Evolutionary conservation across 2,888 invertebrate genomes (phyloP).

Genomic region (Branchipolynoe longqiensis): DNA sequence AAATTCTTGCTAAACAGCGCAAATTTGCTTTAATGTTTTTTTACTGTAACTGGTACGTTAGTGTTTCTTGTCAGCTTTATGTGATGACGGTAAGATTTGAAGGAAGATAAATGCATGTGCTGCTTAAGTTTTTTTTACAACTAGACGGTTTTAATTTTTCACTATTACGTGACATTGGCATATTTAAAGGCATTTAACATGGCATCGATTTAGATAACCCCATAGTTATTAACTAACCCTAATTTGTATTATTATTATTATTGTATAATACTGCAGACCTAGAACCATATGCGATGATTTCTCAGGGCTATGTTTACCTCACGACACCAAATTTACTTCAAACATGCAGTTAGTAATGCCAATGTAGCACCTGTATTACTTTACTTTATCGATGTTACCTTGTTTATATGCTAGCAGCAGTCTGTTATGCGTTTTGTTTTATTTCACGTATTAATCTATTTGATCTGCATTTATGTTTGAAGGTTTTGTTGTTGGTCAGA

Average conservation of each 20-base stretch:
- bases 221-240: slow-evolving; percentile 53
- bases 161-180: slow-evolving; percentile 55
- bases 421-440: neutral
- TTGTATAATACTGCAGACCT: slow-evolving; percentile 45
- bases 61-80: slow-evolving; percentile 56
- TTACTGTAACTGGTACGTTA: slow-evolving; percentile 55
- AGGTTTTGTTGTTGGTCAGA: slow-evolving; percentile 36
- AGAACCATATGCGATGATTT: slow-evolving; percentile 36
- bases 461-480: slow-evolving; percentile 20
- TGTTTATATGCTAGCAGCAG: slow-evolving; percentile 16
- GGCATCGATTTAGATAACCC: slow-evolving; percentile 45
- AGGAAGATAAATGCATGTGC: slow-evolving; percentile 49
- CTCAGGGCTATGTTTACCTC: slow-evolving; percentile 52
- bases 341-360: slow-evolving; percentile 42
- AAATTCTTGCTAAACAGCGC: slow-evolving; percentile 54
- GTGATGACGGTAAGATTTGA: slow-evolving; percentile 49
- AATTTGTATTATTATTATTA: too few relatives aligned
- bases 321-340: slow-evolving; percentile 34
- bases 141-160: slow-evolving; percentile 54
- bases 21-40: slow-evolving; percentile 51
- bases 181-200: slow-evolving; percentile 39
- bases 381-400: slow-evolving; percentile 37
- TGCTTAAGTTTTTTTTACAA: slow-evolving; percentile 51
- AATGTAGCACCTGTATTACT: slow-evolving; percentile 28
- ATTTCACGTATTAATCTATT: neutral